These are phyloP conservation scores for Heteromormyrus szaboi DNA, from an alignment of 2,797 vertebrate species.

Conservation along the genomic window DNA sequence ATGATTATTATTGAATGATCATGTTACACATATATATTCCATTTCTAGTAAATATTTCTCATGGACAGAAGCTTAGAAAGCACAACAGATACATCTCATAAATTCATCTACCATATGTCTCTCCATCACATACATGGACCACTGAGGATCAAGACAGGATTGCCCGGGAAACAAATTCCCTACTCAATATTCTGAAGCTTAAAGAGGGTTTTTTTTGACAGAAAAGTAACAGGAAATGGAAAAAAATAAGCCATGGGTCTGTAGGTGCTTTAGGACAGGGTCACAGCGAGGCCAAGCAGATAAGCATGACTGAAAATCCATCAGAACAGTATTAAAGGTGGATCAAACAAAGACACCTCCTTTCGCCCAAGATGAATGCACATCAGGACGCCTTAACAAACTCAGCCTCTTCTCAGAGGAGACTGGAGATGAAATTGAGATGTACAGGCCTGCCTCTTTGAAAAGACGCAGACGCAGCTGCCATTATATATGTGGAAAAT, in stretches of 20 bases:
- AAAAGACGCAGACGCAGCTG: constrained; percentile 24
- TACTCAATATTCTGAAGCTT: not conserved
- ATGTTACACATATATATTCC: not conserved
- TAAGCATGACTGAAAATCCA: constrained; percentile 24
- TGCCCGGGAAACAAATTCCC: not conserved
- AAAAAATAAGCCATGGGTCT: not conserved
- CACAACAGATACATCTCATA: not conserved
- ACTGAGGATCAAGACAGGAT: not conserved
- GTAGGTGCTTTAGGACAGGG: not conserved
- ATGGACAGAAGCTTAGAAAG: not conserved
- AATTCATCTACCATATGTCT: not conserved
- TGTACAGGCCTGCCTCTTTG: constrained; percentile 16
- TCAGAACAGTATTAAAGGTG: constrained; percentile 37
- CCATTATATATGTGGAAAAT: not conserved
- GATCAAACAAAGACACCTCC: constrained; percentile 31
- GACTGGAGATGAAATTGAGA: constrained; percentile 18
- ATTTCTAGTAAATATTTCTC: not conserved
- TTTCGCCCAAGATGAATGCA: constrained; percentile 20
- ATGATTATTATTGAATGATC: not conserved
- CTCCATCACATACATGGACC: not conserved
- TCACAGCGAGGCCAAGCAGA: not conserved
- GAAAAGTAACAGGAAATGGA: not conserved
- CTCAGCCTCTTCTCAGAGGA: constrained; percentile 30
- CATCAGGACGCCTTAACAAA: constrained; percentile 30
- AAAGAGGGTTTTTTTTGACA: not conserved